Percentiles rank a stretch among this genome's conserved stretches.
Conservation (phyloP, 2,113 vertebrate species). For the Grammomys surdaster region DNA sequence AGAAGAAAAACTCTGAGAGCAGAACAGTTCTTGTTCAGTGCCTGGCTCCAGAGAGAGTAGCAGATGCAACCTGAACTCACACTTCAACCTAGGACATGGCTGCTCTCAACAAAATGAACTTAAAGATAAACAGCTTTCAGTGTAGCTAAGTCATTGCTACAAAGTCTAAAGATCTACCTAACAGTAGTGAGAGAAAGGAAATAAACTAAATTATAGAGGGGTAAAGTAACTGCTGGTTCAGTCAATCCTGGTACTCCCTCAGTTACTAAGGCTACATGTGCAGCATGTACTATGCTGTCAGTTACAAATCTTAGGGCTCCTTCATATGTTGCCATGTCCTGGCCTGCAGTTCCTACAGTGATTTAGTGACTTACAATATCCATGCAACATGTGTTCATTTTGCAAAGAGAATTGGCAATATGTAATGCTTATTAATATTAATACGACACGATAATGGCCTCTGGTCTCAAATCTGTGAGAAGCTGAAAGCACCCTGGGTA, state of each 20-base stretch:
- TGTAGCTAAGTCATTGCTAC: constrained; percentile 85
- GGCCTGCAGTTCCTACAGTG: not conserved
- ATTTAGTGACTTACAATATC: constrained; percentile 53
- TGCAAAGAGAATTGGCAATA: constrained; percentile 22
- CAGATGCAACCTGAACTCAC: constrained; percentile 93
- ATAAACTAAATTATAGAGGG: constrained; percentile 80
- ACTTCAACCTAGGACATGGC: constrained; percentile 98
- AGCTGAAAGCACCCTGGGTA: constrained; percentile 44
- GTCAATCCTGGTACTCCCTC: constrained; percentile 70
- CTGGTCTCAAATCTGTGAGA: constrained; percentile 15
- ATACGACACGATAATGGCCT: constrained; percentile 43
- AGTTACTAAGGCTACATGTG: constrained; percentile 42
- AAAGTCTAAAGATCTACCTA: constrained; percentile 87
- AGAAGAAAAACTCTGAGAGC: constrained; percentile 91
- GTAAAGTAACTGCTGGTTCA: constrained; percentile 71
- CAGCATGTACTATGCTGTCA: constrained; percentile 45
- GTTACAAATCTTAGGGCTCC: constrained; percentile 59
- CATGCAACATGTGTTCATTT: constrained; percentile 9
- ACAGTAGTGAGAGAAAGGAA: constrained; percentile 81
- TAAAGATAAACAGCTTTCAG: constrained; percentile 88
- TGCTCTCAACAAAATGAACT: constrained; percentile 86
- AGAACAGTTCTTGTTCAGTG: constrained; percentile 89
- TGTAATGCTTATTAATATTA: constrained; percentile 44
- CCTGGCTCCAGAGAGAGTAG: constrained; percentile 88
- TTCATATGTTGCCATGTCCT: not conserved